Evolutionary conservation across 2,113 vertebrate genomes (phyloP).

Genomic region (Cairina moschata): DNA sequence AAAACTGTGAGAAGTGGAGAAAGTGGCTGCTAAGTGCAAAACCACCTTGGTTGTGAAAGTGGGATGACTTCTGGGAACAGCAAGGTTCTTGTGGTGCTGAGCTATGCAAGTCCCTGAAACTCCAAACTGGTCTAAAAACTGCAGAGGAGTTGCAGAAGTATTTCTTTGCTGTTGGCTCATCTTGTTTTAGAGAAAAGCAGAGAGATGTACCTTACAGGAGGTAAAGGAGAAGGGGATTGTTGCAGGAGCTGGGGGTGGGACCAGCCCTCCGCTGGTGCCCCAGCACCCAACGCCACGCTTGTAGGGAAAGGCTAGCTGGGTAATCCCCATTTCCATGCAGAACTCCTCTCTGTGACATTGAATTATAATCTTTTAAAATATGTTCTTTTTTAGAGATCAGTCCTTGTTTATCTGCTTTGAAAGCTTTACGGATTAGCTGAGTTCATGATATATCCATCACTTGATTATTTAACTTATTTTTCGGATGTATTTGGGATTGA

Average conservation of each 20-base stretch:
- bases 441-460: constrained; percentile 47
- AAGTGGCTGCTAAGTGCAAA: neutral
- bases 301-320: neutral
- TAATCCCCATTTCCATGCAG: neutral
- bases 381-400: constrained; percentile 46
- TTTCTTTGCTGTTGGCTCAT: neutral
- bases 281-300: neutral
- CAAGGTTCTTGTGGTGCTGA: neutral
- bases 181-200: neutral
- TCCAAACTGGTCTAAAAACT: neutral
- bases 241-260: neutral
- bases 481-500: neutral
- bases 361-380: constrained; percentile 64
- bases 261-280: neutral
- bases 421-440: constrained; percentile 54
- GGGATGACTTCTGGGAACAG: neutral
- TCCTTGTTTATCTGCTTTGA: constrained; percentile 64
- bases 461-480: constrained; percentile 64
- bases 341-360: constrained; percentile 27
- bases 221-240: neutral
- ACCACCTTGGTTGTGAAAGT: too few relatives aligned
- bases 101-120: neutral
- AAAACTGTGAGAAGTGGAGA: neutral
- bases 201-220: neutral
- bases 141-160: neutral